Conservation (phyloP, 2,888 invertebrate species). For the Carabus problematicus region DNA sequence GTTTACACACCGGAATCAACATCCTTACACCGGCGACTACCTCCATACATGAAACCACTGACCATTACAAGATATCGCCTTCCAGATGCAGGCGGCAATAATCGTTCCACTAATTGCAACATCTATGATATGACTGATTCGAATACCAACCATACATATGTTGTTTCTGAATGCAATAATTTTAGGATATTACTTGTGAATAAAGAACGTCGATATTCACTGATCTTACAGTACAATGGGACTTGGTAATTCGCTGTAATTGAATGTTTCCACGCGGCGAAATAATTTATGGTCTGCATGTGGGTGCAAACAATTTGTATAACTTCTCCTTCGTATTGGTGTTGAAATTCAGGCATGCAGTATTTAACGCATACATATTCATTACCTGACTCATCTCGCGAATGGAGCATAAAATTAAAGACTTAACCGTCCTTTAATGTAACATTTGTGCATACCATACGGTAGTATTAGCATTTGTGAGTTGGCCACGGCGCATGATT, state of each 20-base stretch:
- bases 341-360: no score
- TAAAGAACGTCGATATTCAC: no score
- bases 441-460: slow-evolving; percentile 20
- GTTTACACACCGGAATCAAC: slow-evolving; percentile 10
- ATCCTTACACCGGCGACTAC: slow-evolving; percentile 10
- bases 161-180: neutral
- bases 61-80: slow-evolving; percentile 29
- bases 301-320: no score
- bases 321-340: no score
- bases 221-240: no score
- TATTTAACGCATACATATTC: slow-evolving; percentile 19
- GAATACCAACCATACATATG: no score
- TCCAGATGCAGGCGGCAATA: slow-evolving; percentile 1
- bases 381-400: slow-evolving; percentile 22
- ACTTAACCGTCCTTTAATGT: slow-evolving; percentile 25
- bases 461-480: slow-evolving; percentile 24
- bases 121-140: slow-evolving; percentile 6
- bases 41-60: slow-evolving; percentile 36
- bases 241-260: no score
- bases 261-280: no score
- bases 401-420: slow-evolving; percentile 1
- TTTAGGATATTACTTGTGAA: no score
- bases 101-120: neutral
- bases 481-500: slow-evolving; percentile 17
- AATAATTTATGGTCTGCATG: no score